Evolutionary conservation across 1,140 invertebrate species (phyloP), one percentile per base, ranked within the genome.

Genomic region (Drosophila watanabei): DNA sequence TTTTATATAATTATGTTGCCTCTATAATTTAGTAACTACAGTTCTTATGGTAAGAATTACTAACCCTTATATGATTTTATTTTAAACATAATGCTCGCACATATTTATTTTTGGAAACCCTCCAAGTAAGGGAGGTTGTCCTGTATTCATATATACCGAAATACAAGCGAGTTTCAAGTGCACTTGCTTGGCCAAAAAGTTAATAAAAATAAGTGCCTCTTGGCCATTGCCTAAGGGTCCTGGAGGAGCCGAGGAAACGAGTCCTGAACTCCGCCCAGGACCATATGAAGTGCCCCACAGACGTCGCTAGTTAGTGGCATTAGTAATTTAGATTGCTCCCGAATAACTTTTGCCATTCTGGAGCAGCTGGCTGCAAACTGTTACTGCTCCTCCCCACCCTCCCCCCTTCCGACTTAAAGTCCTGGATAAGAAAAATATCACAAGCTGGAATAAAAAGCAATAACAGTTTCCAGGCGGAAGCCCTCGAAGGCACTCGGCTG

Each of bases 141-240:
- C 54, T 39, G 54, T 57, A 57, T 57, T 57, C 46, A 72, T 39
- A 77, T 65, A 78, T 30, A 63, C 33, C 70, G 56, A 60, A 75
- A 60, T 51, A 46, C 46, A 79, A 80, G 48, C 30, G 70, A 88
- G 66, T 80, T 87, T 87, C 75, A 88, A 87, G 83, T 77, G 84
- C 80, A 88, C 83, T 87, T 80, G 79, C 59, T 87, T 75, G 80
- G 76, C 84, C 84, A 73, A 87, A 86, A 87, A 87, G 84, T 87
- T 87, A 88, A 87, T 87, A 87, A 87, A 88, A 87, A 87, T 87
- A 89, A 89, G 85, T 89, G 85, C 81, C 86, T 79, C 79, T 89
- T 82, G 75, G 79, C 69, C 81, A 60, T 81, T 80, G 72, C 78
- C 75, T 58, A 20, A 75, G 65, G 63, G 62, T 59, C 60, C 48